Conservation (phyloP, 2,113 vertebrate species). For the Elanoides forficatus region DNA sequence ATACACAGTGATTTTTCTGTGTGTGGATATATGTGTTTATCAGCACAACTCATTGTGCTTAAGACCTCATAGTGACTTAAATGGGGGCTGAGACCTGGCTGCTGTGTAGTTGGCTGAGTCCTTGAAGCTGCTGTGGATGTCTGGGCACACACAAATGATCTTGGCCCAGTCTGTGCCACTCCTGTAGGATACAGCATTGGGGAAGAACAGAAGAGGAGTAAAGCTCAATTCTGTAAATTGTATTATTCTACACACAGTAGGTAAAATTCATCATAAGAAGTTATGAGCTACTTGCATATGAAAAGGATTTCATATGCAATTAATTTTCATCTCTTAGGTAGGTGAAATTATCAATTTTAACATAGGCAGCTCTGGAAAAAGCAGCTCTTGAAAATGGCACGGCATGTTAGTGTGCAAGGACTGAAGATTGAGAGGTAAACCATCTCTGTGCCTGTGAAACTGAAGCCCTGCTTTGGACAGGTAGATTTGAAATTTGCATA, state of each 20-base stretch:
- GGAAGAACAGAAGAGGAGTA: background rate
- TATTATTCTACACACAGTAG: background rate
- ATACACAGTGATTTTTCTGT: background rate
- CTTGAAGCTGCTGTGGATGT: background rate
- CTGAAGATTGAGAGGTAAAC: background rate
- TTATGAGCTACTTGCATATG: background rate
- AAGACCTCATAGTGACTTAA: background rate
- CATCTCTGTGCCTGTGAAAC: background rate
- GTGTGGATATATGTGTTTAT: background rate
- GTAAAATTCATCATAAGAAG: background rate
- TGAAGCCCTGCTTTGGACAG: background rate
- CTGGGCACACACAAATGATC: background rate
- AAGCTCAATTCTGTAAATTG: background rate
- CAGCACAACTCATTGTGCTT: background rate
- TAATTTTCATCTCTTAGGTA: background rate
- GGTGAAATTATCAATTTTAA: background rate
- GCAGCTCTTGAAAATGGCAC: background rate
- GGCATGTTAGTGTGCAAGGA: fast-evolving
- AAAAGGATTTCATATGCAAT: background rate
- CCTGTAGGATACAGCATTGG: background rate
- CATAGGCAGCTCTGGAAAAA: background rate
- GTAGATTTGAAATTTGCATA: background rate
- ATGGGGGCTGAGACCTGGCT: background rate
- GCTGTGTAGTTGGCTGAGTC: background rate
- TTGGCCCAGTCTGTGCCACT: background rate